phyloP scores from a whole-genome alignment of 2,113 vertebrate genomes.

The Mionectes macconnelli region DNA sequence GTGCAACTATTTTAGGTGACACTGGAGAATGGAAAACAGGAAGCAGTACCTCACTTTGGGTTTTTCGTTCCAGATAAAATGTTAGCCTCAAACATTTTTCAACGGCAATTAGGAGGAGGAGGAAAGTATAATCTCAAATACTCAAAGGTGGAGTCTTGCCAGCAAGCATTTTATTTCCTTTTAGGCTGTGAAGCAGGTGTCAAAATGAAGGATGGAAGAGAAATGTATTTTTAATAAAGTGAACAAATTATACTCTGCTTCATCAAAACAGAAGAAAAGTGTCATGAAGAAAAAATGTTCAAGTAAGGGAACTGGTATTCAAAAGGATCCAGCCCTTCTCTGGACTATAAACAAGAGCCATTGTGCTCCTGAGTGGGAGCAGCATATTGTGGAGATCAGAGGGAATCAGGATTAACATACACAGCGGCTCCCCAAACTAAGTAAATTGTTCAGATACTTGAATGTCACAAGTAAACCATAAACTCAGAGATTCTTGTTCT shows the following conservation, averaged over 20 bases:
- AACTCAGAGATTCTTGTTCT: not conserved
- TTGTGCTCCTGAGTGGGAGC: not conserved
- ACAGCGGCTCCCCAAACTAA: not conserved
- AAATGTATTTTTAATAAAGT: constrained; percentile 46
- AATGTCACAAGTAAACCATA: not conserved
- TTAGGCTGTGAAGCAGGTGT: constrained; percentile 23
- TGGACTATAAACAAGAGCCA: not conserved
- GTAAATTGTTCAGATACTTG: not conserved
- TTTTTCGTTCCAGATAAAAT: not conserved
- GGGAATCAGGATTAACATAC: not conserved
- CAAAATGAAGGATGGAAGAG: constrained; percentile 41
- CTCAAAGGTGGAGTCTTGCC: not conserved
- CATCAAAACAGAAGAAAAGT: constrained; percentile 68
- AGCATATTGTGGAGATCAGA: not conserved
- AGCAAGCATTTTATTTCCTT: constrained; percentile 37
- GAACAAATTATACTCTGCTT: constrained; percentile 40
- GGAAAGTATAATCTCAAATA: not conserved
- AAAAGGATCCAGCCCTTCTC: constrained; percentile 46
- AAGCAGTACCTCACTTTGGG: not conserved
- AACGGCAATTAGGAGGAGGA: not conserved
- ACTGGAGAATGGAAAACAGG: not conserved
- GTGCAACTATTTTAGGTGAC: not conserved
- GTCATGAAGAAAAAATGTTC: constrained; percentile 66
- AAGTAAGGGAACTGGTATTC: constrained; percentile 65
- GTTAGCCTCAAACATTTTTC: not conserved